Percentiles rank a stretch among this genome's conserved stretches.
These are phyloP conservation scores for Clarias pachynema DNA, from an alignment of 2,797 vertebrate species.

Conservation along the genomic window DNA sequence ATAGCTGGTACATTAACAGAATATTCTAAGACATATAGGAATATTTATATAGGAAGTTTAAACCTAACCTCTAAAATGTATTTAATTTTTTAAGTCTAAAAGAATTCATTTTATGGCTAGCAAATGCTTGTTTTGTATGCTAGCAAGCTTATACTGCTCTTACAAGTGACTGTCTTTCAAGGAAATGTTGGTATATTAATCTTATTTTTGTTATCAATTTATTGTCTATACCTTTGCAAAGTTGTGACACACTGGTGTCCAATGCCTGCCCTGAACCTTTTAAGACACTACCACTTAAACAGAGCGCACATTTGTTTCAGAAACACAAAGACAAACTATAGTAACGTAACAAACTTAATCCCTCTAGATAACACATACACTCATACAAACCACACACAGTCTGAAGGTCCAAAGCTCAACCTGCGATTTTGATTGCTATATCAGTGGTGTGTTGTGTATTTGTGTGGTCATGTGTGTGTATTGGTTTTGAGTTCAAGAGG, in stretches of 20 bases:
- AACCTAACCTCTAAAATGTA: not conserved
- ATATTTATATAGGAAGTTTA: no score
- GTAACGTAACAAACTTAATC: not conserved
- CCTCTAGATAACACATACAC: not conserved
- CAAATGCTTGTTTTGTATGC: not conserved
- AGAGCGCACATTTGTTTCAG: not conserved
- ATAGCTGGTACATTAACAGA: not conserved
- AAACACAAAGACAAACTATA: slow-evolving; percentile 4
- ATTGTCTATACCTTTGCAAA: not conserved
- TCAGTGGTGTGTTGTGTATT: slow-evolving; percentile 9
- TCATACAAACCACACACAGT: not conserved
- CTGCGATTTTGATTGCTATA: not conserved
- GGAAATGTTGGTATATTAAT: not conserved
- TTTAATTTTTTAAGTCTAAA: not conserved
- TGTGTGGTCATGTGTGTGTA: slow-evolving; percentile 35
- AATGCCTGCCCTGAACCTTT: not conserved
- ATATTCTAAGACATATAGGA: not conserved
- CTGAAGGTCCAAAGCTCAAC: not conserved
- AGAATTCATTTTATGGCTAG: not conserved
- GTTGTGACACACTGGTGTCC: not conserved
- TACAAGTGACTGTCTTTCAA: not conserved
- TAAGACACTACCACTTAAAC: not conserved
- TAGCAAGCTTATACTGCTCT: not conserved
- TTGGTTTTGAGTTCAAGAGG: slow-evolving; percentile 48
- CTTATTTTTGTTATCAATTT: not conserved